Evolutionary conservation across 2,888 invertebrate genomes (phyloP).

Genomic region (Branchipolynoe longqiensis): DNA sequence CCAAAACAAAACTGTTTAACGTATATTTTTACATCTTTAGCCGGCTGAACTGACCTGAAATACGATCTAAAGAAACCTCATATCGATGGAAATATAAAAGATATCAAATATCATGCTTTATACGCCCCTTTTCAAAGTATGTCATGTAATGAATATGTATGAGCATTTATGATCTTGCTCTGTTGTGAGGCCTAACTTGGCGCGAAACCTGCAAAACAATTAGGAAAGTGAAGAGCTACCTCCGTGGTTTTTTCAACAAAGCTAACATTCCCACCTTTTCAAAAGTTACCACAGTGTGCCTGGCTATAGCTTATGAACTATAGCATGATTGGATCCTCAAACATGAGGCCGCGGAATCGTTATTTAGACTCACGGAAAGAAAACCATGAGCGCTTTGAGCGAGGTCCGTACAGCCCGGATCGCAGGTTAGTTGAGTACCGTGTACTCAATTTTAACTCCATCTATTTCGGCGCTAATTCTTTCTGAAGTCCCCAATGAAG

Average conservation of each 20-base stretch:
- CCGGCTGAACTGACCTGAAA: background rate
- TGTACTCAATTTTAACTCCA: no score
- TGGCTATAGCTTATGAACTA: background rate
- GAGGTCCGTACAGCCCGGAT: conserved; percentile 37
- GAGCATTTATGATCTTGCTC: background rate
- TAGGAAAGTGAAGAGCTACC: background rate
- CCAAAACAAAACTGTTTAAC: background rate
- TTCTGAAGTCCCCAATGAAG: no score
- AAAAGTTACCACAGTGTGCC: background rate
- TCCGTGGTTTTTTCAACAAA: background rate
- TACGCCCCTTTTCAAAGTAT: background rate
- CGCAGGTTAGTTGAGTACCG: conserved; percentile 46
- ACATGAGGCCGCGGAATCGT: conserved; percentile 17
- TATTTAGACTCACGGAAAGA: conserved; percentile 38
- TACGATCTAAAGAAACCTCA: background rate
- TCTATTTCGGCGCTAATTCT: no score
- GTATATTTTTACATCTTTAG: background rate
- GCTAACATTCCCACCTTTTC: background rate
- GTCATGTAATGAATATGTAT: conserved; percentile 48
- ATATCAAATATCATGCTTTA: background rate
- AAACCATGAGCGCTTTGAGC: conserved; percentile 28
- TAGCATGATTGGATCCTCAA: conserved; percentile 41
- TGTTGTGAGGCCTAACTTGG: conserved; percentile 39
- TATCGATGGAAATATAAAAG: background rate
- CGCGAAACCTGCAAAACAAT: conserved; percentile 52